These are phyloP conservation scores for Podarcis siculus DNA, from an alignment of 2,797 vertebrate genomes.

Conservation along the genomic window DNA sequence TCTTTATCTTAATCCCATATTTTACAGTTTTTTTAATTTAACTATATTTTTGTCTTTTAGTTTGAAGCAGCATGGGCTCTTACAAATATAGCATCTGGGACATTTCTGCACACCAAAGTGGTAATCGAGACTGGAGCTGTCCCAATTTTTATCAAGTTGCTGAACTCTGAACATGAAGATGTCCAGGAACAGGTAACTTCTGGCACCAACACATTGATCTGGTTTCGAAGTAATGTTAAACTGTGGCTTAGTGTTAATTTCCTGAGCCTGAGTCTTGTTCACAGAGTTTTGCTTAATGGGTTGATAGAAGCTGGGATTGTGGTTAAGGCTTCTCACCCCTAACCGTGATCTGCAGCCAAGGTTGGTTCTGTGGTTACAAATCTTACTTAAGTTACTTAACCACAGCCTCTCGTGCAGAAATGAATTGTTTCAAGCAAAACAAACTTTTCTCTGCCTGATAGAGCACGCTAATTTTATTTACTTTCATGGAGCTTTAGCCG, in stretches of 20 bases:
- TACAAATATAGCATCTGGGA: slow-evolving; percentile 97
- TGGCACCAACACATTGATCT: neutral
- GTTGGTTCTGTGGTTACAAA: no score
- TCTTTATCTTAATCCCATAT: neutral
- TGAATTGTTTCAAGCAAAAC: neutral
- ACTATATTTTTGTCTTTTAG: slow-evolving; percentile 68
- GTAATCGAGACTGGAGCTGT: slow-evolving; percentile 97
- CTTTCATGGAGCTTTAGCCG: neutral
- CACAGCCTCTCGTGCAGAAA: neutral
- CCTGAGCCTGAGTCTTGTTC: neutral
- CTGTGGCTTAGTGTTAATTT: neutral
- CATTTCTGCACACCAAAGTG: slow-evolving; percentile 94
- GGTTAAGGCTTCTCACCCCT: no score
- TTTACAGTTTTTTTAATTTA: neutral
- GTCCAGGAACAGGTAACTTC: slow-evolving; percentile 92
- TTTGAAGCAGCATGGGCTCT: slow-evolving; percentile 98
- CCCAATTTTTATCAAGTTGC: slow-evolving; percentile 95
- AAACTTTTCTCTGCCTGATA: neutral
- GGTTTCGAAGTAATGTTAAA: neutral
- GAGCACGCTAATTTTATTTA: neutral
- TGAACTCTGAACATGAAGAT: slow-evolving; percentile 94
- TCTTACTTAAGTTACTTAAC: neutral
- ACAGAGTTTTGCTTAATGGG: no score
- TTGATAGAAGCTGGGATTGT: no score
- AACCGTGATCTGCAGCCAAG: no score